Percentiles rank a stretch among this genome's conserved stretches.
Conservation (phyloP, 2,888 invertebrate genomes). For the Apantesis nais region DNA sequence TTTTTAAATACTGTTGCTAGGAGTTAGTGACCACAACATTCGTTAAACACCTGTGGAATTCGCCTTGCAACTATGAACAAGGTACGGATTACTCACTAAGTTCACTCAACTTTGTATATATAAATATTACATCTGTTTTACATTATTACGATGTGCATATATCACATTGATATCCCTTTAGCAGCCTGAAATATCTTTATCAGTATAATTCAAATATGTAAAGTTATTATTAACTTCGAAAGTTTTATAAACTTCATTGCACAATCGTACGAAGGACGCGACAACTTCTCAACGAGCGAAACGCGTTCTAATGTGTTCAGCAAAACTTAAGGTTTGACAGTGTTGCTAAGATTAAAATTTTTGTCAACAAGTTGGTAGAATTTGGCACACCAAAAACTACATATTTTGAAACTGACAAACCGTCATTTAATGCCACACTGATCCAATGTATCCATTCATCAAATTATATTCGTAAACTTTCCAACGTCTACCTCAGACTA, state of each 20-base stretch:
- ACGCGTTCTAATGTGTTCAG: constrained; percentile 32
- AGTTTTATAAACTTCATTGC: constrained; percentile 71
- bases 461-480: neutral
- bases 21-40: constrained; percentile 79
- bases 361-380: neutral
- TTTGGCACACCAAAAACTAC: neutral
- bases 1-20: constrained; percentile 73
- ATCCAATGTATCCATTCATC: neutral
- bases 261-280: constrained; percentile 71
- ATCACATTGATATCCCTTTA: constrained; percentile 6
- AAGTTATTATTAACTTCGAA: constrained; percentile 68
- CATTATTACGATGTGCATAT: constrained; percentile 11
- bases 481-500: neutral
- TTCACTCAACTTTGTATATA: constrained; percentile 78
- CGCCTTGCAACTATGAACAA: constrained; percentile 64
- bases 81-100: constrained; percentile 62
- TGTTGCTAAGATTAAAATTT: constrained; percentile 12
- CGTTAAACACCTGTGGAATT: constrained; percentile 77
- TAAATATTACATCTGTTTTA: constrained; percentile 46
- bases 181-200: neutral
- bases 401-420: neutral
- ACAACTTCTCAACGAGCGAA: constrained; percentile 39
- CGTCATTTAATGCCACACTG: neutral
- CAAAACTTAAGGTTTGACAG: constrained; percentile 32
- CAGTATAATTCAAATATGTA: constrained; percentile 17